phyloP scores from a whole-genome alignment of 2,888 invertebrate species.

The Metopia argyrocephala region DNA sequence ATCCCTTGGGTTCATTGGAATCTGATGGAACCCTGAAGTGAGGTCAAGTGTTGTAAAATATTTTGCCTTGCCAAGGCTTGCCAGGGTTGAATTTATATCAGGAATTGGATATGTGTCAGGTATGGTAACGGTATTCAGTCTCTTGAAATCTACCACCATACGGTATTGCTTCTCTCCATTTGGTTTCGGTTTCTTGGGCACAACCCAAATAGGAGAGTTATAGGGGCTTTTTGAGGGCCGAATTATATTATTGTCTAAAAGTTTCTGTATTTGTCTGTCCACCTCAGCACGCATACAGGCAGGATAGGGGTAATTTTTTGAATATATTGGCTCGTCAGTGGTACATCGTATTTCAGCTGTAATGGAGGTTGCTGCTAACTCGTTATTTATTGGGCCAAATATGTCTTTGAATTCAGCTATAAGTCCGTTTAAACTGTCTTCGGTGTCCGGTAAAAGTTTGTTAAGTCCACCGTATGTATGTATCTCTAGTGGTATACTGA shows the following conservation, averaged over 20 bases:
- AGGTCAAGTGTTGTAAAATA: slow-evolving; percentile 16
- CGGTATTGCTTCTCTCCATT: slow-evolving; percentile 11
- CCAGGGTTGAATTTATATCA: slow-evolving; percentile 58
- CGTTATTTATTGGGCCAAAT: too few species aligned
- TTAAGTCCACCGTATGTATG: not conserved
- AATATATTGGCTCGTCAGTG: slow-evolving; percentile 68
- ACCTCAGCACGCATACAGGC: not conserved
- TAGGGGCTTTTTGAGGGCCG: not conserved
- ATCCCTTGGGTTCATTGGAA: slow-evolving; percentile 27
- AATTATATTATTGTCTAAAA: not conserved
- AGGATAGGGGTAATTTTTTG: slow-evolving; percentile 65
- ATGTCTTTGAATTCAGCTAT: not conserved
- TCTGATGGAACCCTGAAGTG: slow-evolving; percentile 64
- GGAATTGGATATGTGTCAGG: slow-evolving; percentile 61
- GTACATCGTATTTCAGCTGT: slow-evolving; percentile 72
- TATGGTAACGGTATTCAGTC: slow-evolving; percentile 62
- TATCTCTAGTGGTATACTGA: not conserved
- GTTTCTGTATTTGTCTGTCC: not conserved
- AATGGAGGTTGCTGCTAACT: slow-evolving; percentile 50
- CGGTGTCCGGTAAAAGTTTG: not conserved
- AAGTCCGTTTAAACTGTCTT: not conserved
- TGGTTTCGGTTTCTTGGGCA: too few species aligned
- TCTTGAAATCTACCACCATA: slow-evolving; percentile 64
- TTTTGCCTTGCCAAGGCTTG: slow-evolving; percentile 51
- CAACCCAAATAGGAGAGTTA: not conserved